Evolutionary conservation across 2,797 vertebrate species (phyloP).

Genomic region (Poecilia picta): DNA sequence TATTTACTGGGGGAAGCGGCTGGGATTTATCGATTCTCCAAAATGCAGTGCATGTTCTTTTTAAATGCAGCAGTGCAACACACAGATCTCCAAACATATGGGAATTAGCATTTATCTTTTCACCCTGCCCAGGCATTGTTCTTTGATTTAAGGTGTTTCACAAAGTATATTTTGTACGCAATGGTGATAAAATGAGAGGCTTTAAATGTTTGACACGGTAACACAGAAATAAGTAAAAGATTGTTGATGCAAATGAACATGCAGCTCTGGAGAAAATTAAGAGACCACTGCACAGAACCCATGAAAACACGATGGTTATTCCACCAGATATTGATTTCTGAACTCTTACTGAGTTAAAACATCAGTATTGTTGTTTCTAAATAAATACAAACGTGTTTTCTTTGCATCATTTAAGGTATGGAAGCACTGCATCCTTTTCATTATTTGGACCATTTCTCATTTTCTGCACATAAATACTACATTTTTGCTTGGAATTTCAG

Average conservation of each 20-base stretch:
- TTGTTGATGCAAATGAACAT: neutral
- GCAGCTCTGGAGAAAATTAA: no score
- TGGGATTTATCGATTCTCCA: neutral
- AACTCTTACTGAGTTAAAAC: no score
- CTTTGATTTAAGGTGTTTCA: neutral
- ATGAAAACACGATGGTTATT: no score
- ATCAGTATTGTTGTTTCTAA: no score
- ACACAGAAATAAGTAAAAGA: neutral
- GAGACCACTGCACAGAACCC: no score
- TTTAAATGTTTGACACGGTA: neutral
- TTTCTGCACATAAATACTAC: no score
- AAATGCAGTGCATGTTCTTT: neutral
- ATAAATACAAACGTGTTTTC: no score
- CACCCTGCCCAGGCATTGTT: neutral
- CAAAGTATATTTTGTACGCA: neutral
- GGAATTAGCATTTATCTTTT: neutral
- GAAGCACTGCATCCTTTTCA: no score
- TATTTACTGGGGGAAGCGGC: neutral
- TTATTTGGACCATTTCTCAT: no score
- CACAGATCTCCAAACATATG: neutral
- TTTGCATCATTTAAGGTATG: no score
- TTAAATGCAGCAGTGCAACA: neutral
- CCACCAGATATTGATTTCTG: no score
- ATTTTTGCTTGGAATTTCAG: no score
- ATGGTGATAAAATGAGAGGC: neutral